Base-by-base conservation (phyloP, 1,140 invertebrate species). In the Diorhabda sublineata region DNA sequence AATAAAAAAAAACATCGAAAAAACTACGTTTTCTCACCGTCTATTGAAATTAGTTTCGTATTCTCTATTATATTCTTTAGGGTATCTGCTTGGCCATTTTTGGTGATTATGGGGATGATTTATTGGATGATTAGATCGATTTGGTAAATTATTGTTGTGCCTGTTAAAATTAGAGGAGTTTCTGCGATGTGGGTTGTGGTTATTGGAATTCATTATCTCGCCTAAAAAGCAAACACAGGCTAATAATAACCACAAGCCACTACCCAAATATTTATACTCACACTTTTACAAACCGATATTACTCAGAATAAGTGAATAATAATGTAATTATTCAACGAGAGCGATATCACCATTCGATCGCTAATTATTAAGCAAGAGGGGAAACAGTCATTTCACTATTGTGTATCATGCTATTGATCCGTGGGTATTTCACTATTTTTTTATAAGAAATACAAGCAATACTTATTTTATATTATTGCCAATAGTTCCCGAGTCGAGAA, bases 111-210 rank as follows among this genome's bases (percentile, higher is more conserved):
- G 78, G 57, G 75, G 58, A 47, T 70, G 63, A 41, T 58, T 66
- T 4, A 59, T 58, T 26, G 52, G 52, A 66, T 74, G 76, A 67
- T 77, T 78, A 67, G 77, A 60, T 45, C 79, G 73, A 63, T 73
- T 76, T 58, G 75, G 64, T 61, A 78, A 77, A 65, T 78, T 78
- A 71, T 75, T 78, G 52, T 70, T 68, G 72, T 80, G 79, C 69
- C 80, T 76, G 71, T 73, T 80, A 69, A 79, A 81, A 62, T 73
- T 78, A 64, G 78, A 78, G 42, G 80, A 80, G 69, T 80, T 81
- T 64, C 78, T 77, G 62, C 79, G 76, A 66, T 78, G 67, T 70
- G 77, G 79, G 64, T 80, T 80, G 72, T 81, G 80, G 68, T 78
- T 80, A 69, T 79, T 81, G 58, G 78, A 72, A 78, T 79, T 81